Evolutionary conservation across 2,113 vertebrate species (phyloP), one percentile per base, ranked within the genome.

Genomic region (Copsychus sechellarum): DNA sequence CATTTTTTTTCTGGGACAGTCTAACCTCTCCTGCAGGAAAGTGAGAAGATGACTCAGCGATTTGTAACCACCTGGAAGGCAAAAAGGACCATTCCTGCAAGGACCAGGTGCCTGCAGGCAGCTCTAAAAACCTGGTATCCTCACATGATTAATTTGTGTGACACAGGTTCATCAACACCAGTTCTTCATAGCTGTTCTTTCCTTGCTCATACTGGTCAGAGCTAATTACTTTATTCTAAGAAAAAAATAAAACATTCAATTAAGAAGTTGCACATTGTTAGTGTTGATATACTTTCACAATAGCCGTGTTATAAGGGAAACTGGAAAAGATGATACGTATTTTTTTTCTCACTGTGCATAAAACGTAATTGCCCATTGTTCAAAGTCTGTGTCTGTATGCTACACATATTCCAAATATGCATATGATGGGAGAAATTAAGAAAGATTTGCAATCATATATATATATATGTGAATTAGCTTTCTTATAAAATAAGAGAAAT

Each of bases 31-130:
- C 51, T 69, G 65, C 43, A 87, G 79, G n/a, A 86, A 92, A 61
- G 28, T 40, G 53, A 43, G 62, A 78, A 69, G 51, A 69, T 95
- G 91, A 91, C 23, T 88, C 79, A 90, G 89, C 88, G 38, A 42
- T 81, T 51, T 77, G 7, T 29, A 77, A 42, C n/a, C 58, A 94
- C 58, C 74, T 90, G 74, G n/a, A 93, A 85, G 33, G 33, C 14
- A 38, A 53, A 72, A 82, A 57, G 12, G 57, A 81, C 66, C 26
- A 45, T 79, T 85, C 25, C 53, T 88, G 45, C 53, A 64, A 86
- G 62, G 78, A 51, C 26, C 40, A 78, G 50, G 42, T 65, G 58
- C 70, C 70, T 72, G 34, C 10, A 48, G 60, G 53, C 36, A 82
- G n/a, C n/a, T 93, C 42, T 67, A n/a, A 86, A 81, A 51, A 40